Evolutionary conservation across 2,797 vertebrate species (phyloP).

Genomic region (Esox masquinongy): DNA sequence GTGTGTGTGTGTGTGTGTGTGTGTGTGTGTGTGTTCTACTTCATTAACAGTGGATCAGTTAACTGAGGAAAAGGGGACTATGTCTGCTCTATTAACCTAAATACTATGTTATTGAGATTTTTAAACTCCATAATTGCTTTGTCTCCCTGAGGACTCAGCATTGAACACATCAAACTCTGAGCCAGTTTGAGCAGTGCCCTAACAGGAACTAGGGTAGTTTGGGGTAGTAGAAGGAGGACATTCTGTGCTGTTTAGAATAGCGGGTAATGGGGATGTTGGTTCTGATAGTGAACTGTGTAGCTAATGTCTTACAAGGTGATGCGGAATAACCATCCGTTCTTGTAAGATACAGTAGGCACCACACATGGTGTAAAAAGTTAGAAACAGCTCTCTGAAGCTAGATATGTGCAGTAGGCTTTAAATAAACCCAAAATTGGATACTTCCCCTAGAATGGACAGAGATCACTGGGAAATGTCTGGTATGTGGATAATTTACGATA

Average conservation of each 20-base stretch:
- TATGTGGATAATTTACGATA: not conserved
- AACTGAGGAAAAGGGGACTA: constrained; percentile 22
- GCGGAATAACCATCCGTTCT: too few species aligned
- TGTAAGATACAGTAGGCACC: too few species aligned
- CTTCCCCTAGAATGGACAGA: not conserved
- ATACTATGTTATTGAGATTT: constrained; percentile 32
- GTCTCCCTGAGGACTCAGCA: constrained; percentile 5
- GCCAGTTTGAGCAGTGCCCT: not conserved
- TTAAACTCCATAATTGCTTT: constrained; percentile 36
- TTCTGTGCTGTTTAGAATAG: too few species aligned
- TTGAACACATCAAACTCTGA: not conserved
- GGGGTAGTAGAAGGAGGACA: not conserved
- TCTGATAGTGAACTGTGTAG: too few species aligned
- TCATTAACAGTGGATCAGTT: constrained; percentile 21
- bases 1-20: not conserved
- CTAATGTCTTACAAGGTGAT: too few species aligned
- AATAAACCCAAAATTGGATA: constrained; percentile 1
- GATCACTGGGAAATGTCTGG: not conserved
- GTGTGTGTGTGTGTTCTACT: not conserved
- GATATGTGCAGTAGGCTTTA: not conserved
- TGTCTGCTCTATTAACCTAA: constrained; percentile 32
- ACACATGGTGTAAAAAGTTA: constrained; percentile 24
- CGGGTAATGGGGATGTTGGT: too few species aligned
- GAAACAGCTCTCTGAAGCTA: constrained; percentile 28
- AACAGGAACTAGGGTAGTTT: not conserved